A percentile compares a stretch with the other conserved stretches of the same genome.
Evolutionary conservation across 2,888 invertebrate species (phyloP).

Genomic region (Drosophila quinaria): DNA sequence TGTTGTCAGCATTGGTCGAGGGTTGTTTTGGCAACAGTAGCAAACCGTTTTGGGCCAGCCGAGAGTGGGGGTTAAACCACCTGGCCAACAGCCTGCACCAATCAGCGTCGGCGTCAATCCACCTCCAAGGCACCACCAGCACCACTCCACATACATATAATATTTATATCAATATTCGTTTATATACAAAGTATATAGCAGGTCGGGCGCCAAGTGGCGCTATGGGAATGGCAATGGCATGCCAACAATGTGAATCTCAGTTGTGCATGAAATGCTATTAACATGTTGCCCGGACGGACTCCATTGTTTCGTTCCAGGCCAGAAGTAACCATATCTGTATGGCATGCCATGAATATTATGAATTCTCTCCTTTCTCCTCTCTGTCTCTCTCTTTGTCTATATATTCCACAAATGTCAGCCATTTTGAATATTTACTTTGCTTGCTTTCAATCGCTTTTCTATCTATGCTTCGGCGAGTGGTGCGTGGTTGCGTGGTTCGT

Average conservation of each 20-base stretch:
- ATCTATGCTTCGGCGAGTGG: slow-evolving; percentile 7
- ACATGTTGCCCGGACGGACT: slow-evolving; percentile 72
- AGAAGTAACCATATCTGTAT: slow-evolving; percentile 25
- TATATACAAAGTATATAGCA: slow-evolving; percentile 17
- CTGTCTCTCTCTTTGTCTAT: slow-evolving; percentile 11
- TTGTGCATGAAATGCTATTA: slow-evolving; percentile 78
- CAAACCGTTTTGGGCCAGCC: slow-evolving; percentile 38
- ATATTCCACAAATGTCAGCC: slow-evolving; percentile 73
- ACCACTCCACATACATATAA: slow-evolving; percentile 1
- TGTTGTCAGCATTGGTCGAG: slow-evolving; percentile 67
- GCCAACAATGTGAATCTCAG: slow-evolving; percentile 72
- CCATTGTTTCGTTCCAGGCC: slow-evolving; percentile 61
- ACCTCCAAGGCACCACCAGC: slow-evolving; percentile 7
- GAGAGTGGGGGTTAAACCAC: slow-evolving; percentile 52
- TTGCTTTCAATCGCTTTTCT: slow-evolving; percentile 50
- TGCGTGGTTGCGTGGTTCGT: slow-evolving; percentile 3
- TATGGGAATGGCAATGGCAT: slow-evolving; percentile 41
- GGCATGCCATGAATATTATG: slow-evolving; percentile 13
- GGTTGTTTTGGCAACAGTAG: slow-evolving; percentile 79
- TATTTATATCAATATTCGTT: not conserved
- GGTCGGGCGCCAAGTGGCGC: slow-evolving; percentile 18
- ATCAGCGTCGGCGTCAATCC: slow-evolving; percentile 49
- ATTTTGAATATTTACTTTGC: slow-evolving; percentile 81
- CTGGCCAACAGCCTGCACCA: slow-evolving; percentile 61
- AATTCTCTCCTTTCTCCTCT: slow-evolving; percentile 7